These are phyloP conservation scores for Chaetops frenatus DNA, from an alignment of 2,113 vertebrate species.

Conservation along the genomic window DNA sequence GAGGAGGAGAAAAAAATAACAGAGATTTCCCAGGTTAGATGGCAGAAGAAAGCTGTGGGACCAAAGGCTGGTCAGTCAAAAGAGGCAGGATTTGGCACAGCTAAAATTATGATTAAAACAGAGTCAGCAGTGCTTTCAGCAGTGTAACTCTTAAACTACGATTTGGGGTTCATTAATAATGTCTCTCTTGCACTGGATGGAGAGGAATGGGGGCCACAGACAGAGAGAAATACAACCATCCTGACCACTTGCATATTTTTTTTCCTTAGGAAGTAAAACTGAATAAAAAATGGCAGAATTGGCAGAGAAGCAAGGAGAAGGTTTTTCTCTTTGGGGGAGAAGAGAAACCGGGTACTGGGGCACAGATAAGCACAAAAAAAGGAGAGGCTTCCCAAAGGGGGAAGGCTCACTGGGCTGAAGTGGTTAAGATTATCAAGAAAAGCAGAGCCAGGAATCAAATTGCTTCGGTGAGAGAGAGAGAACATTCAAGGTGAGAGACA, in stretches of 20 bases:
- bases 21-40: background rate
- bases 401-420: background rate
- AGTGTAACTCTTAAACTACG: background rate
- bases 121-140: background rate
- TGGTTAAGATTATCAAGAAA: conserved; percentile 7
- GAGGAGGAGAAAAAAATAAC: background rate
- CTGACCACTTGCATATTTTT: background rate
- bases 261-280: background rate
- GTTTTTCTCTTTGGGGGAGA: background rate
- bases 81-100: accelerated
- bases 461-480: background rate
- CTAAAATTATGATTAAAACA: background rate
- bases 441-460: background rate
- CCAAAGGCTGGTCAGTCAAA: background rate
- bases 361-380: background rate
- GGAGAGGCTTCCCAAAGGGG: background rate
- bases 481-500: conserved; percentile 30
- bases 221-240: background rate
- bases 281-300: background rate
- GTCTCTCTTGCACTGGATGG: background rate
- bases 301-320: background rate
- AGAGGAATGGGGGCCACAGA: background rate
- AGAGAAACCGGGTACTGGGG: background rate
- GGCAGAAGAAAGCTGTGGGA: background rate
- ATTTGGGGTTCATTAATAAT: background rate